Evolutionary conservation across 2,888 invertebrate species (phyloP).

Genomic region (Pemphredon lugubris): DNA sequence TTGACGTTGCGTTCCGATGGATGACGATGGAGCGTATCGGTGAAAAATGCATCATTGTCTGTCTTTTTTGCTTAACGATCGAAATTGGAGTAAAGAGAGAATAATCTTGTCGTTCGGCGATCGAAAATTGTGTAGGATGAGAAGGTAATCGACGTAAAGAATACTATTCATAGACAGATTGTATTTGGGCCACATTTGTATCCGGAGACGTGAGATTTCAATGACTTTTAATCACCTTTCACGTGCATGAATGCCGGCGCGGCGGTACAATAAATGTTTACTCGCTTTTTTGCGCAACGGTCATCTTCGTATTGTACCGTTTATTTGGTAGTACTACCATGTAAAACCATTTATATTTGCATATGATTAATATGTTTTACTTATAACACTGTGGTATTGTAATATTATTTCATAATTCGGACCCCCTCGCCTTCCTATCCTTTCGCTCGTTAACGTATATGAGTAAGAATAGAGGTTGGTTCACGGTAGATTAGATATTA

Average conservation of each 20-base stretch:
- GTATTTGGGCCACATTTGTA: background rate
- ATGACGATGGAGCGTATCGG: no score
- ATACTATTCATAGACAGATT: no score
- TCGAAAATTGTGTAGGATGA: no score
- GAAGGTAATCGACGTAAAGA: no score
- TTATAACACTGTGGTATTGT: constrained; percentile 64
- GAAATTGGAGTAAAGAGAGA: no score
- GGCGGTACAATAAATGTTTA: constrained; percentile 58
- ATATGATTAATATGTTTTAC: constrained; percentile 79
- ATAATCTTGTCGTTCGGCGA: no score
- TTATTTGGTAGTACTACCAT: constrained; percentile 77
- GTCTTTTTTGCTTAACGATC: no score
- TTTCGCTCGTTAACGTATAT: background rate
- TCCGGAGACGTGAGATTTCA: constrained; percentile 8
- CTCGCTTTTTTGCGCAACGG: constrained; percentile 66
- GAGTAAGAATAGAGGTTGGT: no score
- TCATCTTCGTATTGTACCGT: constrained; percentile 76
- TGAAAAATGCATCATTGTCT: no score
- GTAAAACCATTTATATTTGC: constrained; percentile 80
- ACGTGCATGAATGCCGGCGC: constrained; percentile 47
- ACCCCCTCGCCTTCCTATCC: background rate
- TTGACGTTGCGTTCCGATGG: background rate
- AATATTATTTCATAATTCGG: constrained; percentile 21
- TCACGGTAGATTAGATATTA: no score
- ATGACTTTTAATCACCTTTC: constrained; percentile 33